phyloP scores from a whole-genome alignment of 2,888 invertebrate genomes.

The Papilio elwesi region DNA sequence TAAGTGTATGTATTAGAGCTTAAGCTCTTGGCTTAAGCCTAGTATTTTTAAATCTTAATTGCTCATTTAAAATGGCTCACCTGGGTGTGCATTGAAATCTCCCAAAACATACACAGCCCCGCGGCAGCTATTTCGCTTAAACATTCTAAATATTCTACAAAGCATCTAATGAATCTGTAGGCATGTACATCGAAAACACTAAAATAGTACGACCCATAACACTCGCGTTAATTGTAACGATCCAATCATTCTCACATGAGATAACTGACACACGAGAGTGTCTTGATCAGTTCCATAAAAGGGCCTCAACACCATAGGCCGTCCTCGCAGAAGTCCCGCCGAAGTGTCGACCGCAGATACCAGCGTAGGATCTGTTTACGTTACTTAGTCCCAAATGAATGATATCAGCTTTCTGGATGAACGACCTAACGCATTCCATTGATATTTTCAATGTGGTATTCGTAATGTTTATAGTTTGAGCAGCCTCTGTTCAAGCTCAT shows the following conservation, averaged over 20 bases:
- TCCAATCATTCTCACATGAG: slow-evolving; percentile 42
- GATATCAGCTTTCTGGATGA: no score
- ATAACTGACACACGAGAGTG: slow-evolving; percentile 42
- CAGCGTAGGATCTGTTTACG: no score
- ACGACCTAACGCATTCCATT: no score
- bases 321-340: slow-evolving; percentile 43
- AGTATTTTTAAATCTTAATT: slow-evolving; percentile 9
- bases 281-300: slow-evolving; percentile 46
- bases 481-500: no score
- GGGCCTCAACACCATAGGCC: slow-evolving; percentile 48
- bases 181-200: slow-evolving; percentile 48
- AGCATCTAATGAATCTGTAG: slow-evolving; percentile 45
- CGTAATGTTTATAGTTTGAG: no score
- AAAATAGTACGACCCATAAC: slow-evolving; percentile 38
- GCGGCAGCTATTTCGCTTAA: slow-evolving; percentile 43
- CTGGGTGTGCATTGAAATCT: slow-evolving; percentile 48
- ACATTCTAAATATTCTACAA: slow-evolving; percentile 45
- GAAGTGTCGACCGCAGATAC: slow-evolving; percentile 49
- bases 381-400: no score
- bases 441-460: no score
- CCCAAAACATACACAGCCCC: slow-evolving; percentile 44
- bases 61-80: slow-evolving; percentile 43
- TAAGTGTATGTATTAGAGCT: no score
- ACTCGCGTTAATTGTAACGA: slow-evolving; percentile 41
- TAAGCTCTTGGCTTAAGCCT: no score